Base-by-base conservation (phyloP, 2,888 invertebrate genomes). In the Microctonus brassicae region DNA sequence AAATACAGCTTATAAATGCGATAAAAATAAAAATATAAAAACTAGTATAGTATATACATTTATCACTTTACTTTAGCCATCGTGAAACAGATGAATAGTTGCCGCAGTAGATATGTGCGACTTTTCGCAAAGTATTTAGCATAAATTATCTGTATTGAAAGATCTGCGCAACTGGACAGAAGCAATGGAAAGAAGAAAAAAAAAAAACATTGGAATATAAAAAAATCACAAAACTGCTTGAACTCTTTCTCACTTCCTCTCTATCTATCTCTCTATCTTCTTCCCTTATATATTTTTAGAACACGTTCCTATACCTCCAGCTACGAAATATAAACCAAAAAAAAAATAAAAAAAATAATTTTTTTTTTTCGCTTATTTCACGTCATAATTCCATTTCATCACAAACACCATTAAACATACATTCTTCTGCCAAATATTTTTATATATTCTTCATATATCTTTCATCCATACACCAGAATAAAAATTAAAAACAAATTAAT, bases 41-140 rank as follows among this genome's bases (percentile, higher is more conserved):
- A 39, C 39, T n/a, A 39, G 3, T 39, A 39, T 13, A n/a, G n/a
- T n/a, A n/a, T n/a, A n/a, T n/a, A n/a, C n/a, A n/a, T 13, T 39
- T 39, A n/a, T 17, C 22, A 20, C 10, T 24, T 53, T 10, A n/a
- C n/a, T 39, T 6, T n/a, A 17, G 22, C 22, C 17, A 20, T 11
- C 52, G 52, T 62, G 70, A 63, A 64, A 76, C 76, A 73, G 76
- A 78, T 78, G 78, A 78, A 78, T 78, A 76, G 77, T 76, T 73
- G 74, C 69, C 73, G 70, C n/a, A 36, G 65, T 20, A 73, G 65
- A 79, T 77, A 77, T 77, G 76, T 76, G 78, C 77, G 75, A 76
- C 77, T 78, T 75, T 77, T 77, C 77, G 79, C 80, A 76, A 77
- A 80, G 73, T 80, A 79, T 80, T 82, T 80, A 79, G 78, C 81